Evolutionary conservation across 2,797 vertebrate species (phyloP), one percentile per base, ranked within the genome.

Genomic region (Brachymystax lenok): DNA sequence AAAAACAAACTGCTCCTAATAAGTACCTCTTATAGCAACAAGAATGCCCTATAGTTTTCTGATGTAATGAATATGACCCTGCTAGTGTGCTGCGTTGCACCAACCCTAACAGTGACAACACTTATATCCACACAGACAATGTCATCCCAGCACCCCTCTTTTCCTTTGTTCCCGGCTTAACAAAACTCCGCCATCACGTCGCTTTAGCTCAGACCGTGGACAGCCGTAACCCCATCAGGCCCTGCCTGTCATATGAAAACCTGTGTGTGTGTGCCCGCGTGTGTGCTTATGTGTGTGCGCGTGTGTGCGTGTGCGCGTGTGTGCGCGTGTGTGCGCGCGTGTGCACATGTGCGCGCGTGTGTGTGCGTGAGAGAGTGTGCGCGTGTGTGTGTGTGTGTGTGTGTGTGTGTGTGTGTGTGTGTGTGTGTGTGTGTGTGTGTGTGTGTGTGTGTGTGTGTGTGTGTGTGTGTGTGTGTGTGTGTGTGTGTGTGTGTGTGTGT

Each of bases 161-260:
- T 87, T 89, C 92, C 91, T 95, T 95, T 96, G 94, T 96, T 94
- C 94, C 89, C 85, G 90, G 93, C 94, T 95, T 94, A 96, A 95
- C 94, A 95, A 96, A 96, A 96, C 95, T 94, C 92, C 92, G 92
- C 91, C 90, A 92, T 95, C 95, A 96, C 92, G 94, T 92, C 92
- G 88, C 89, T 95, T 96, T 92, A 95, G 91, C 92, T 94, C 91
- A 94, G 94, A 93, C 92, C 93, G 93, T 94, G 93, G 93, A 94
- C 95, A 94, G 93, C 89, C 93, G 93, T 95, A 94, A 94, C 93
- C 90, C 91, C 91, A 94, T 94, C 93, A 93, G 91, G 91, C 94
- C 94, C 92, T 89, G 94, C 91, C 94, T 96, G 95, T 96, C 94
- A 95, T 90, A 94, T 91, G 91, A 91, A 84, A 86, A 92, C 89